Conservation (phyloP, 2,797 vertebrate species). For the Atherinosoma microstoma region DNA sequence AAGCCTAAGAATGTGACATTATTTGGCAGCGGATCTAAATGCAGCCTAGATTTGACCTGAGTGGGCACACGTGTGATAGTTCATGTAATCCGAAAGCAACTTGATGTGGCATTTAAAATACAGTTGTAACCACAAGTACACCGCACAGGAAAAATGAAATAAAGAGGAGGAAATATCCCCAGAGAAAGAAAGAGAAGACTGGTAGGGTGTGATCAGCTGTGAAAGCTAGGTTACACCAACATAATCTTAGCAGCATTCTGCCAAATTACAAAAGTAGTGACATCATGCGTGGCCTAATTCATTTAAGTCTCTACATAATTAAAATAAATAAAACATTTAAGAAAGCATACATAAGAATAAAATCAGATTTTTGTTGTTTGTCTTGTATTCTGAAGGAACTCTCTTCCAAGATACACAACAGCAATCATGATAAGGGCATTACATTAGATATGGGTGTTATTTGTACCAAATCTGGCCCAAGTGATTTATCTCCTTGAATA, state of each 20-base stretch:
- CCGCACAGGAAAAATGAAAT: slow-evolving; percentile 47
- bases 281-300: slow-evolving; percentile 45
- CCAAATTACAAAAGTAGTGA: slow-evolving; percentile 66
- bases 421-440: slow-evolving; percentile 42
- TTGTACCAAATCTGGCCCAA: slow-evolving; percentile 33
- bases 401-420: slow-evolving; percentile 55
- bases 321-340: slow-evolving; percentile 48
- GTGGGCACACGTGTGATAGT: slow-evolving; percentile 32
- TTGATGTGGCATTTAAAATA: slow-evolving; percentile 45
- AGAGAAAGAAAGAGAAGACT: slow-evolving; percentile 35
- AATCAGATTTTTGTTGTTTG: slow-evolving; percentile 35
- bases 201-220: slow-evolving; percentile 9
- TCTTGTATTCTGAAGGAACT: slow-evolving; percentile 28
- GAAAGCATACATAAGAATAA: slow-evolving; percentile 46
- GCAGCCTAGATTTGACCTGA: slow-evolving; percentile 11
- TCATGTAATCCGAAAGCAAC: slow-evolving; percentile 29
- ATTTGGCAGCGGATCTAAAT: slow-evolving; percentile 23
- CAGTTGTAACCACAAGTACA: slow-evolving; percentile 28
- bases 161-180: slow-evolving; percentile 36
- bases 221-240: slow-evolving; percentile 59
- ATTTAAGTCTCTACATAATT: slow-evolving; percentile 48
- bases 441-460: slow-evolving; percentile 21
- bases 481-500: slow-evolving; percentile 42
- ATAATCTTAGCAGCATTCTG: slow-evolving; percentile 42
- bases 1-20: slow-evolving; percentile 21